Conservation (phyloP, 2,888 invertebrate genomes). For the Dichetophora obliterata region DNA sequence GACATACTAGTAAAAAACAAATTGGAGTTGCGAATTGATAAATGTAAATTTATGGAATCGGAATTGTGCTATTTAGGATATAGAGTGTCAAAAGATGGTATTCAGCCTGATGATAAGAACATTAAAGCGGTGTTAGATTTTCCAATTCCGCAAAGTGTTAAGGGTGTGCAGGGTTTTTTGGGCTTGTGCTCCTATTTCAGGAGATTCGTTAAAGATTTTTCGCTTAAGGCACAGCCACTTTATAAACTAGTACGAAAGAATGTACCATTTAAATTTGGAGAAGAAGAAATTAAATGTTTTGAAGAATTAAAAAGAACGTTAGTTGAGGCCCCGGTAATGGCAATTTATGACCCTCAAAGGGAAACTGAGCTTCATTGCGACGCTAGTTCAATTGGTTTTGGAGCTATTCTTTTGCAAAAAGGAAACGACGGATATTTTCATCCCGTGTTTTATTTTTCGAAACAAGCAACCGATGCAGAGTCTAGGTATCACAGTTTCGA, state of each 20-base stretch:
- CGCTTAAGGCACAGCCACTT: background rate
- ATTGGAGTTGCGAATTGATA: background rate
- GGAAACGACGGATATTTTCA: background rate
- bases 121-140: background rate
- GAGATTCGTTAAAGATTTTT: background rate
- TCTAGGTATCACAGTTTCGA: background rate
- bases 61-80: slow-evolving; percentile 51
- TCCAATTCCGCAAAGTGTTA: background rate
- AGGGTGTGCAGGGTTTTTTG: background rate
- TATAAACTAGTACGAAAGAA: background rate
- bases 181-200: slow-evolving; percentile 16
- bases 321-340: background rate
- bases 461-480: background rate
- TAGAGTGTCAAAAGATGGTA: slow-evolving; percentile 30
- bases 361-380: slow-evolving; percentile 1
- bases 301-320: too few relatives aligned
- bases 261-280: background rate
- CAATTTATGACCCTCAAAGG: background rate
- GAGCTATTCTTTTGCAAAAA: background rate
- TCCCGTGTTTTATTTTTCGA: slow-evolving; percentile 15
- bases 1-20: slow-evolving; percentile 35
- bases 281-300: too few relatives aligned
- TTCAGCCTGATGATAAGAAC: background rate
- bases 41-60: slow-evolving; percentile 38
- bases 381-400: background rate